Evolutionary conservation across 2,888 invertebrate species (phyloP).

Genomic region (Lottia scabra): DNA sequence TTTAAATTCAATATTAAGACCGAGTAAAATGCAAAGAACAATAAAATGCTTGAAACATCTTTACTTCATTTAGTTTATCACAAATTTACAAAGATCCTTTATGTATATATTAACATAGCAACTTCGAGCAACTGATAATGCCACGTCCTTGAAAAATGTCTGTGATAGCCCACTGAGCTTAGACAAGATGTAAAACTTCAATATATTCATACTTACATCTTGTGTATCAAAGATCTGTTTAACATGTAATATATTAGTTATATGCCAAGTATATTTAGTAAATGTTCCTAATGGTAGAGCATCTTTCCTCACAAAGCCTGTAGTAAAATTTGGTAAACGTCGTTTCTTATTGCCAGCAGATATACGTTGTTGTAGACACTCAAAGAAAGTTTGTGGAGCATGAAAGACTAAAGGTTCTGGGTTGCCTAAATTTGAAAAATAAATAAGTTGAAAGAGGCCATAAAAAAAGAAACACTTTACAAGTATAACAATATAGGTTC

Average conservation of each 20-base stretch:
- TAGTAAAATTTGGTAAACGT: conserved; percentile 77
- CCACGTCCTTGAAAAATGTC: too few species aligned
- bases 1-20: too few species aligned
- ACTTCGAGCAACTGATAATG: too few species aligned
- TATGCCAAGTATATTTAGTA: conserved; percentile 80
- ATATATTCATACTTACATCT: conserved; percentile 70
- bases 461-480: too few species aligned
- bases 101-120: too few species aligned
- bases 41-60: too few species aligned
- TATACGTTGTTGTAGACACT: conserved; percentile 79
- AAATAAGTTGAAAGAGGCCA: background rate
- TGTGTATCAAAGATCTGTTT: conserved; percentile 81
- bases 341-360: conserved; percentile 76
- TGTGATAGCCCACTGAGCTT: too few species aligned
- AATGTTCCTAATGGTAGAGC: conserved; percentile 77
- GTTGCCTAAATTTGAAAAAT: conserved; percentile 70
- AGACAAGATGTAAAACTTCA: too few species aligned
- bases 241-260: conserved; percentile 79
- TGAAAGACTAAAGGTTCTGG: conserved; percentile 79
- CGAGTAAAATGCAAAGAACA: too few species aligned
- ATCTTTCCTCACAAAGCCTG: conserved; percentile 75
- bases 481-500: too few species aligned
- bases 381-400: conserved; percentile 80
- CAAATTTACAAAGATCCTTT: too few species aligned
- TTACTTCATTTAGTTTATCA: too few species aligned